A percentile compares a stretch with the other conserved stretches of the same genome.
These are phyloP conservation scores for Octodon degus DNA, from an alignment of 2,113 vertebrate genomes.

Conservation along the genomic window DNA sequence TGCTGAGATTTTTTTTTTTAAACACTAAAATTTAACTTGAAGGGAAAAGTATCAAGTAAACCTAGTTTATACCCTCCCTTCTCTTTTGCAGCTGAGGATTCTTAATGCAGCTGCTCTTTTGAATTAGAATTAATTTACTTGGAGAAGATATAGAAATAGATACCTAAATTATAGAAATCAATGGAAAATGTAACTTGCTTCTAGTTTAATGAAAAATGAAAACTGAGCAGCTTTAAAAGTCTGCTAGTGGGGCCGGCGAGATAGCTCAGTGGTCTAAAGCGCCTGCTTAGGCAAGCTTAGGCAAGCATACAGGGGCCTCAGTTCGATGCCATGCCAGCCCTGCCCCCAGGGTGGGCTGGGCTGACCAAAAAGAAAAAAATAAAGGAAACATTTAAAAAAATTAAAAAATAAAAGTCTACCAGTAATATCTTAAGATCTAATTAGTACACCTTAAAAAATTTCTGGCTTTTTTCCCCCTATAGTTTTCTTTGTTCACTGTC, in stretches of 20 bases:
- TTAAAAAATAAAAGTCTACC: neutral
- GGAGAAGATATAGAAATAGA: neutral
- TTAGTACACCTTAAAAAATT: neutral
- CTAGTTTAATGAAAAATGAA: constrained; percentile 27
- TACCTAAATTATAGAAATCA: neutral
- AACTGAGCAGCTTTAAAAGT: constrained; percentile 12
- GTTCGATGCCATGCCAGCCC: too few species aligned
- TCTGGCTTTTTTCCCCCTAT: neutral
- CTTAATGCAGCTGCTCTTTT: neutral
- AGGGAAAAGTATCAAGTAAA: too few species aligned
- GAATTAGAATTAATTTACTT: neutral
- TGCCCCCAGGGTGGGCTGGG: too few species aligned
- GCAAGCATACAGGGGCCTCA: too few species aligned
- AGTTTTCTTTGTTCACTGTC: neutral
- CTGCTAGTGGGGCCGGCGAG: neutral
- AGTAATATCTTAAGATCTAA: neutral
- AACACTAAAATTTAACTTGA: too few species aligned
- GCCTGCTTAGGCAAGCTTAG: too few species aligned
- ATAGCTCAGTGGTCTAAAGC: too few species aligned
- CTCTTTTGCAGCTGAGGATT: neutral
- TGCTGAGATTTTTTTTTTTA: neutral
- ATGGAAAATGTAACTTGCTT: constrained; percentile 8
- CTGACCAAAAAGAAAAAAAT: too few species aligned
- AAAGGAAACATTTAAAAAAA: too few species aligned
- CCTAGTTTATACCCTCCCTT: too few species aligned